Conservation (phyloP, 1,140 invertebrate genomes). For the Macrobrachium rosenbergii region DNA sequence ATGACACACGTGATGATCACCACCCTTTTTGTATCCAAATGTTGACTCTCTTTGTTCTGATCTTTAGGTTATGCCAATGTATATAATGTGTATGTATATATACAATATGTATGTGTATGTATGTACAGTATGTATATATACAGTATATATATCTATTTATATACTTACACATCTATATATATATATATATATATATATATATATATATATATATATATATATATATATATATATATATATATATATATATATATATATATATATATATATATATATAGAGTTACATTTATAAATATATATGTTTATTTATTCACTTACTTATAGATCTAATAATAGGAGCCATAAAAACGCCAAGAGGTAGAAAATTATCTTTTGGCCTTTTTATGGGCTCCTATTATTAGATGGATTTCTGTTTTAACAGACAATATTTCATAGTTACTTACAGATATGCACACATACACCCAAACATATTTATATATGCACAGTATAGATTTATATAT, state of each 20-base stretch:
- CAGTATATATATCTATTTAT: not conserved
- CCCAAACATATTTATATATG: not conserved
- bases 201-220: slow-evolving; percentile 5
- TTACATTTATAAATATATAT: slow-evolving; percentile 22
- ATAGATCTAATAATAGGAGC: no score
- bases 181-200: not conserved
- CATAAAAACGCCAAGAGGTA: no score
- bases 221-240: not conserved
- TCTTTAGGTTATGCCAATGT: no score
- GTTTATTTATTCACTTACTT: slow-evolving; percentile 10
- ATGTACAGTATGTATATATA: not conserved
- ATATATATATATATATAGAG: slow-evolving; percentile 31
- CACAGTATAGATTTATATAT: not conserved
- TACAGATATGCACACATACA: not conserved
- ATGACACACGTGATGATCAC: no score
- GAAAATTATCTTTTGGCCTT: no score
- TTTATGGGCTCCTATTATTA: no score
- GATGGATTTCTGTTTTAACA: no score
- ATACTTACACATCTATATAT: not conserved
- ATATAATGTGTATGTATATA: not conserved
- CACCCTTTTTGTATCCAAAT: no score
- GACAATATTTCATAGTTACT: not conserved
- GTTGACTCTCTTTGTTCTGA: no score
- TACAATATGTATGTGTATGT: not conserved
- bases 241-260: slow-evolving; percentile 26